Evolutionary conservation across 2,113 vertebrate genomes (phyloP).

Genomic region (Coptodon rendalli): DNA sequence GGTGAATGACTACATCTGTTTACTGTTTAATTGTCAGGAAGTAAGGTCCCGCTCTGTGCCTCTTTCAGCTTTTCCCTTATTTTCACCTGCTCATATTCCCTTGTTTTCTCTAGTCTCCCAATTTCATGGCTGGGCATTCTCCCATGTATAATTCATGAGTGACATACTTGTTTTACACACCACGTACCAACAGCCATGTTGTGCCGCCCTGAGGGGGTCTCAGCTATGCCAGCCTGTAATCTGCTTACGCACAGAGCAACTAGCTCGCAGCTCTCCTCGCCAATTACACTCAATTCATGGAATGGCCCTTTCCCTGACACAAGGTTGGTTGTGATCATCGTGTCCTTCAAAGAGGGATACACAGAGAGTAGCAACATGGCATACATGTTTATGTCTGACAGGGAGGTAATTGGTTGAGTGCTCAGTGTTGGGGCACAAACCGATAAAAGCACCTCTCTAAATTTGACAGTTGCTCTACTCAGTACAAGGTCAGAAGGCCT

Average conservation of each 20-base stretch:
- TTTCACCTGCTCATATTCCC: background rate
- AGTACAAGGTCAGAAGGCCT: slow-evolving; percentile 23
- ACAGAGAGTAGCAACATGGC: background rate
- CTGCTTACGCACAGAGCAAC: slow-evolving; percentile 57
- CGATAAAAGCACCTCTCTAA: slow-evolving; percentile 42
- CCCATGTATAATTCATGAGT: slow-evolving; percentile 64
- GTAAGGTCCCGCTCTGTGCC: background rate
- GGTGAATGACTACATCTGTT: slow-evolving; percentile 30
- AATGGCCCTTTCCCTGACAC: slow-evolving; percentile 44
- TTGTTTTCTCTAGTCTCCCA: slow-evolving; percentile 31
- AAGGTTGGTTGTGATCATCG: slow-evolving; percentile 40
- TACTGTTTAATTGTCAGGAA: slow-evolving; percentile 42
- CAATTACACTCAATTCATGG: slow-evolving; percentile 60
- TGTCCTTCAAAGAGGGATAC: slow-evolving; percentile 43
- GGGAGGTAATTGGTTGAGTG: slow-evolving; percentile 50
- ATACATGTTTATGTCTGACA: slow-evolving; percentile 23
- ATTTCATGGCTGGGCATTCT: slow-evolving; percentile 49
- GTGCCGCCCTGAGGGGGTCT: slow-evolving; percentile 49
- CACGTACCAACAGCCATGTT: slow-evolving; percentile 59
- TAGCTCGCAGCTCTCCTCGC: slow-evolving; percentile 46
- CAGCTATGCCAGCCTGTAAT: slow-evolving; percentile 58
- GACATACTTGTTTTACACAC: slow-evolving; percentile 65
- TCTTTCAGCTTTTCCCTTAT: background rate
- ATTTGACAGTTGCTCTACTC: slow-evolving; percentile 35
- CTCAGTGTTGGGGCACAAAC: background rate